Percentiles rank a stretch among this genome's conserved stretches.
Evolutionary conservation across 2,888 invertebrate genomes (phyloP).

Genomic region (Drosophila quinaria): DNA sequence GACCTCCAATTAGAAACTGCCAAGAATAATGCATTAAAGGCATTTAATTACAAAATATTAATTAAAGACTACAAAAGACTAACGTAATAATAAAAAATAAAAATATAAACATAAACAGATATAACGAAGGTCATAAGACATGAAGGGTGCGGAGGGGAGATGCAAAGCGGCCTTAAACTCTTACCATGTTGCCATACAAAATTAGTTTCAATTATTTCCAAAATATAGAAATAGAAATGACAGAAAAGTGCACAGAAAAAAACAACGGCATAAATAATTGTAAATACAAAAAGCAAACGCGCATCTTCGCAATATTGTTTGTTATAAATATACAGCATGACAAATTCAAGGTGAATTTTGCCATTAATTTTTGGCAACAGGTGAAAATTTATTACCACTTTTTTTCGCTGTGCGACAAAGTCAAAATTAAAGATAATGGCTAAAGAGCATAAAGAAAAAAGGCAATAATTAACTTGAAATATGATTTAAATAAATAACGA

Average conservation of each 20-base stretch:
- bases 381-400: conserved; percentile 51
- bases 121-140: conserved; percentile 32
- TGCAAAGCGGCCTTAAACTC: conserved; percentile 1
- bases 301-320: conserved; percentile 45
- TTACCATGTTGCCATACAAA: conserved; percentile 16
- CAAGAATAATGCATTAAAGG: conserved; percentile 63
- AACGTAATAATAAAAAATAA: conserved; percentile 12
- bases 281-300: conserved; percentile 26
- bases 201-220: conserved; percentile 25
- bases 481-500: conserved; percentile 13
- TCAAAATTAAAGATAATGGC: conserved; percentile 31
- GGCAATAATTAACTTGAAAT: conserved; percentile 9
- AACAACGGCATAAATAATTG: conserved; percentile 34
- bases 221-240: conserved; percentile 31
- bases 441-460: neutral
- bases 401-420: conserved; percentile 9
- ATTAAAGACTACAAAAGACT: conserved; percentile 34
- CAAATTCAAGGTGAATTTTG: conserved; percentile 63
- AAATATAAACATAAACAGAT: conserved; percentile 6
- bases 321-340: conserved; percentile 53
- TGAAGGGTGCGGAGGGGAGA: neutral
- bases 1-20: conserved; percentile 69
- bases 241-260: conserved; percentile 24
- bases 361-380: conserved; percentile 60
- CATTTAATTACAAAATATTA: conserved; percentile 45